A percentile compares a stretch with the other conserved stretches of the same genome.
Conservation (phyloP, 2,888 invertebrate species). For the Nematopogon swammerdamellus region DNA sequence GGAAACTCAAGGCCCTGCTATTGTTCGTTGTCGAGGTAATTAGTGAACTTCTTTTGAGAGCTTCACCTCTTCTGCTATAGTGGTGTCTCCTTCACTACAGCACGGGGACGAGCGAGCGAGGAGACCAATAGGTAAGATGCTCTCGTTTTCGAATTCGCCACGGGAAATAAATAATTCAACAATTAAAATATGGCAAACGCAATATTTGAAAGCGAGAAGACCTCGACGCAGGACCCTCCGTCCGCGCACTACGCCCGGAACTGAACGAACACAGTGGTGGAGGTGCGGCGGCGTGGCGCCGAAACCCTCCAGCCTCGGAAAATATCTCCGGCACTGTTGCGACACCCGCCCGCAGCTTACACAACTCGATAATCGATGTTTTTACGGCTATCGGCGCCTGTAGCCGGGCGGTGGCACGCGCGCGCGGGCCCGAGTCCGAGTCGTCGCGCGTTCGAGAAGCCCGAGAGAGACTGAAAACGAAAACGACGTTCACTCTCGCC, state of each 20-base stretch:
- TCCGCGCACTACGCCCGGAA: too few relatives aligned
- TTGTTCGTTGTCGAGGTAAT: neutral
- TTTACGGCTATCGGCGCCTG: neutral
- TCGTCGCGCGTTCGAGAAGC: slow-evolving; percentile 20
- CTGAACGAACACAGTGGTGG: too few relatives aligned
- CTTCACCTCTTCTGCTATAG: neutral
- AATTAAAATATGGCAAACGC: too few relatives aligned
- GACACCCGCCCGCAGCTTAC: neutral
- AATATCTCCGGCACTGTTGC: neutral
- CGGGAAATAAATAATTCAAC: too few relatives aligned
- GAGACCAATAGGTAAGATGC: too few relatives aligned
- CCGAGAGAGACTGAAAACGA: slow-evolving; percentile 48
- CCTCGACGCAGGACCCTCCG: too few relatives aligned
- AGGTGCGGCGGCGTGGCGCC: too few relatives aligned
- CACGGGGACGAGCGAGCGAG: too few relatives aligned
- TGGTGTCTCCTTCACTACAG: neutral
- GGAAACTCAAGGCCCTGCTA: neutral
- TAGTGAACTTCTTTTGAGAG: neutral
- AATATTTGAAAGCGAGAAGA: too few relatives aligned
- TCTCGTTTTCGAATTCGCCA: too few relatives aligned
- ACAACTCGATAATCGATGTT: neutral
- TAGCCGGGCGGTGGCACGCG: neutral
- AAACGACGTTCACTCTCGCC: slow-evolving; percentile 31
- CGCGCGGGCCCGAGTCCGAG: neutral
- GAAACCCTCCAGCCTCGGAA: too few relatives aligned